Evolutionary conservation across 2,113 vertebrate species (phyloP), one percentile per base, ranked within the genome.

Genomic region (Tympanuchus pallidicinctus): DNA sequence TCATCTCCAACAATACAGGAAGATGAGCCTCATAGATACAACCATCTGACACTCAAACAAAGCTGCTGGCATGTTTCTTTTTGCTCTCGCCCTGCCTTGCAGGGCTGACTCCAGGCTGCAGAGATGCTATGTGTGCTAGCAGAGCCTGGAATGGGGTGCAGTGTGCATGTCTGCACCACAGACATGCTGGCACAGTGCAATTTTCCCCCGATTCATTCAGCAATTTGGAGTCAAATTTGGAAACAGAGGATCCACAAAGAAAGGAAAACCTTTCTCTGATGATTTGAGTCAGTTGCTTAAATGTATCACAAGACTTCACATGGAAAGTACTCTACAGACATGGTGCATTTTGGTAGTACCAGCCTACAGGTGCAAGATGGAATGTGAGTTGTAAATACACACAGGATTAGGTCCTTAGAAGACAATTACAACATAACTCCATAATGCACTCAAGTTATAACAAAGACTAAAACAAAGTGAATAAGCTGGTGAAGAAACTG

Each of bases 141-240:
- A 59, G 22, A 50, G 18, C 18, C 47, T 14, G 47, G n/a, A 28
- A 16, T 7, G 43, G 17, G 7, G 8, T 74, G 42, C 0, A 1
- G 12, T 27, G 9, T 8, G 9, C 5, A 25, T 5, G 6, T 14
- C 5, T 15, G 11, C 0, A 2, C 38, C 13, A 43, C 10, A 56
- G 63, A 42, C 3, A 3, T 0, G 0, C 6, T 45, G 72, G 21
- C 57, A 10, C 14, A 28, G 17, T 1, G 3, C 28, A 40, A 13
- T 47, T 3, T 83, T 5, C 11, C 13, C 3, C 2, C 1, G 60
- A 85, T 14, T 8, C 13, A 32, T 40, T 60, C 64, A 50, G 83
- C 47, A 64, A 3, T 15, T 36, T 16, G 30, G 25, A 47, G 36
- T 64, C 43, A 40, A 45, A 43, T 79, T 45, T 72, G 32, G 59